phyloP scores from a whole-genome alignment of 2,797 vertebrate genomes.

The Channa striata region DNA sequence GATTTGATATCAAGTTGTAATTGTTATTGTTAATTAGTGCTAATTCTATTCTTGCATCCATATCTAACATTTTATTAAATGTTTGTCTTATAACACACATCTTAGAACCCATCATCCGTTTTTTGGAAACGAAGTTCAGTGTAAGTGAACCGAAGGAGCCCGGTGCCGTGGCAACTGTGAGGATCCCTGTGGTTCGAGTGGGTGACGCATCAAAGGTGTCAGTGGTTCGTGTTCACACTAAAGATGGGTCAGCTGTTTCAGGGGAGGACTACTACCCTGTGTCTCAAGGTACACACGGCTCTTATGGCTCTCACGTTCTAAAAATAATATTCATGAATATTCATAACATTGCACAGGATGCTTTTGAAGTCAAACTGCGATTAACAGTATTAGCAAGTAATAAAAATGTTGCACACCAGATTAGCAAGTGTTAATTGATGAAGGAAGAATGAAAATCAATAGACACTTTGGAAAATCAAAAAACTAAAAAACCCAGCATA shows the following conservation, averaged over 20 bases:
- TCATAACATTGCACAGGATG: neutral
- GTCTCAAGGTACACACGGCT: constrained; percentile 86
- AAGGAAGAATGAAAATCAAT: too few species aligned
- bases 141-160: constrained; percentile 89
- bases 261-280: constrained; percentile 95
- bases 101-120: constrained; percentile 92
- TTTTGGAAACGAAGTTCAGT: constrained; percentile 92
- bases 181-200: constrained; percentile 89
- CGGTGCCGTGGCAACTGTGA: constrained; percentile 84
- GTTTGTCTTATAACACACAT: neutral
- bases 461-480: too few species aligned
- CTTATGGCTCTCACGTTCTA: neutral
- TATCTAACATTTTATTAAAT: neutral
- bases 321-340: neutral
- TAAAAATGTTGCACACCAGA: too few species aligned
- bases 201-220: constrained; percentile 94
- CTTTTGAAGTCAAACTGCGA: neutral
- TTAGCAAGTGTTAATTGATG: too few species aligned
- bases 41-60: neutral
- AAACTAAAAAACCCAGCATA: too few species aligned
- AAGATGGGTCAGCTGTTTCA: constrained; percentile 93
- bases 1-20: neutral
- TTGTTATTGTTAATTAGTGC: neutral
- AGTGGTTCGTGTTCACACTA: constrained; percentile 93
- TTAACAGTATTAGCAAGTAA: neutral